Evolutionary conservation across 2,113 vertebrate genomes (phyloP), one percentile per base, ranked within the genome.

Genomic region (Charadrius vociferus): DNA sequence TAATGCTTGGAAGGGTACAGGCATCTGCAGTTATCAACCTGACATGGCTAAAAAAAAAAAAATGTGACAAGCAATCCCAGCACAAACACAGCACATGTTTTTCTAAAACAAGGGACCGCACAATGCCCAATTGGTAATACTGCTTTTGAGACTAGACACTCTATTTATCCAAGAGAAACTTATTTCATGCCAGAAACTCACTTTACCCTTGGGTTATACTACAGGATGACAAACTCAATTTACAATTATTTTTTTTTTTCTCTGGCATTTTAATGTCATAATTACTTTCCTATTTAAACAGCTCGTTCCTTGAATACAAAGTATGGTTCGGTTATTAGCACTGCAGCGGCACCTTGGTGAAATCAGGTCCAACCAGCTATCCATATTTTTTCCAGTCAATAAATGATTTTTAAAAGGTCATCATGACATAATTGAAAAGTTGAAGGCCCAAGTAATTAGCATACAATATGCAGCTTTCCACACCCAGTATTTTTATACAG

Each of bases 1-100:
- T 96, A 95, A 94, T 88, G 85, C 79, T 93, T 92, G 78, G 71
- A 90, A 96, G 71, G 39, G 81, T 92, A 67, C 62, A 86, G 62
- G 62, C 79, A 94, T 88, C 87, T 90, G n/a, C 71, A 70, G 87
- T 94, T 87, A 85, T 79, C 61, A 91, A 65, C 49, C 65, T 89
- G 27, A 27, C 22, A 30, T 36, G 30, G 62, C 29, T 82, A 15
- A 85, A 93, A 93, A 82, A 81, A 81, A 27, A 58, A 34, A 65
- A 36, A 29, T 45, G 29, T 68, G 65, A 93, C 24, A 72, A 80
- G 41, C 26, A 88, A 77, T 66, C 79, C 58, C 67, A 70, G 27
- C 3, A 7, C 58, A 88, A 93, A 77, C 26, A 81, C 30, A 53
- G 67, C 67, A 59, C 4, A 1, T 30, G 10, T 80, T 96, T 94